A percentile compares a stretch with the other conserved stretches of the same genome.
phyloP scores from a whole-genome alignment of 2,797 vertebrate genomes.

The Cheracebus regulus region DNA sequence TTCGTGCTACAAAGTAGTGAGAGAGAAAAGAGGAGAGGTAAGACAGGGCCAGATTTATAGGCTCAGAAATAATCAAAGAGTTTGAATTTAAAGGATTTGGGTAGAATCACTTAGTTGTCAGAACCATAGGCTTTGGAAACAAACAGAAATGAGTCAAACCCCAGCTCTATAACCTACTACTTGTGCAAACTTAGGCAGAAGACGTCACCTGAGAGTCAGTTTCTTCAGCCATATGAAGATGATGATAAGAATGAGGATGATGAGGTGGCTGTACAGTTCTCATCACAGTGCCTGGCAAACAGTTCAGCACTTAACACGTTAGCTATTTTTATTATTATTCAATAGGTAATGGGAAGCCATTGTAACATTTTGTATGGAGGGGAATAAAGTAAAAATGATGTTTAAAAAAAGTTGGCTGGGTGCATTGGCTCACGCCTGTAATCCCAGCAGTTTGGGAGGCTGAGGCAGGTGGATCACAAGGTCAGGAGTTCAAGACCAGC shows the following conservation, averaged over 20 bases:
- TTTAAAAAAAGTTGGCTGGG: neutral
- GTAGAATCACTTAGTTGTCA: neutral
- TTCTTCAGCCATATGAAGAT: neutral
- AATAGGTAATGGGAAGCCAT: constrained; percentile 17
- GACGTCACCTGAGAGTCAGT: neutral
- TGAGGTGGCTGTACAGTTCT: neutral
- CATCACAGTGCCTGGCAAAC: neutral
- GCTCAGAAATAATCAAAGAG: neutral
- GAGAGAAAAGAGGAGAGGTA: neutral
- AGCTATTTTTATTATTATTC: constrained; percentile 15
- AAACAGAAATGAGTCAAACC: constrained; percentile 21
- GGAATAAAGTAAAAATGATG: neutral
- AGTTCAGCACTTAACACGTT: neutral
- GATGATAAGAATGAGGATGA: neutral
- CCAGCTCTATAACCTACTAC: neutral
- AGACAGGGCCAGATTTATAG: neutral
- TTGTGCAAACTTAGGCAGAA: neutral
- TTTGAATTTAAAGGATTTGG: neutral
- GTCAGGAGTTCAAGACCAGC: neutral
- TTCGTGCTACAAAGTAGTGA: neutral
- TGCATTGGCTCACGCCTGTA: neutral
- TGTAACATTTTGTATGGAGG: constrained; percentile 9
- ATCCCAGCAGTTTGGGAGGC: neutral
- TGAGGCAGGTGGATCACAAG: neutral
- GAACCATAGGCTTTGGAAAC: neutral